Base-by-base conservation (phyloP, 2,888 invertebrate species). In the Stenolophus ochropezus region DNA sequence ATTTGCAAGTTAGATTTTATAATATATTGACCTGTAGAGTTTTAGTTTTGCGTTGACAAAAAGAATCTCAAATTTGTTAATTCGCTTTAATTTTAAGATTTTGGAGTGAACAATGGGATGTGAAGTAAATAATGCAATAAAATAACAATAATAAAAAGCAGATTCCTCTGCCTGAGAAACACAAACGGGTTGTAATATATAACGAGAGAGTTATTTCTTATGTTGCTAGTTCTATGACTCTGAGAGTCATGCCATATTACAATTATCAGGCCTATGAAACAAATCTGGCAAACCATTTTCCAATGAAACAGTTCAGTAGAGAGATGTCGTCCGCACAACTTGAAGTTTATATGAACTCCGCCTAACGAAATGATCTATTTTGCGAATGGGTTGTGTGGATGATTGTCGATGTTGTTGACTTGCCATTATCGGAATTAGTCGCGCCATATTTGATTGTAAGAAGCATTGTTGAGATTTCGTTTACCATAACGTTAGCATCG, bases 401-500 rank as follows among this genome's bases (percentile, higher is more conserved):
- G 33, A 69, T 33, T 69, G 65, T 25, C 27, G 53, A 75, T 56
- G 14, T 49, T 78, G 42, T 79, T 56, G 53, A 84, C 84, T 84
- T 84, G 84, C 84, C 84, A 83, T 84, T 78, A 82, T 82, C 82
- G 80, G 71, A 51, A 77, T 42, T 71, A 82, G 69, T 81, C 75
- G 84, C 84, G 84, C 84, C 84, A 84, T 84, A 83, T 83, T 82
- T 79, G 76, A 82, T 61, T 82, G 82, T 83, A 73, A 81, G 80
- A 81, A 81, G 27, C 61, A 58, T 81, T 81, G 80, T 81, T 81
- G 73, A 53, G 56, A 69, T 81, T 51, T 73, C 21, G 56, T 79
- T 81, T 81, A 69, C 65, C 65, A 69, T 69, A 73, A 81, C 81
- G 42, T 58, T 74, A 75, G 81, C 81, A 56, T 81, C 74, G 75